Conservation (phyloP, 1,140 invertebrate species). For the Rhyzopertha dominica region DNA sequence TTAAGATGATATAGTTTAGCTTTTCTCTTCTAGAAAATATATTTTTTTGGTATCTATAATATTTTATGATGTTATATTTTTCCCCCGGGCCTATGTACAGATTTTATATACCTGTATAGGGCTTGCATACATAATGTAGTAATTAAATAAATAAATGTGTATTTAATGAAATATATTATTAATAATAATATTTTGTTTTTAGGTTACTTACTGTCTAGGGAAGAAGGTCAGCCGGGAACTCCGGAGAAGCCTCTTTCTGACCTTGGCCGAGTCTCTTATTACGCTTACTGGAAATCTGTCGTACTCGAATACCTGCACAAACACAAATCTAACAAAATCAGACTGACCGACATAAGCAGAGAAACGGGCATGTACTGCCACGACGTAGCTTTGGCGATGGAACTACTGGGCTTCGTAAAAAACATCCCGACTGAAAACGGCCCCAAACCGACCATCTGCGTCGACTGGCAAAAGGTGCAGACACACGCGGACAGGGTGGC, state of each 20-base stretch:
- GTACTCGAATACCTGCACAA: constrained; percentile 74
- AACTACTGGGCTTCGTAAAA: constrained; percentile 74
- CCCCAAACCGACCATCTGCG: constrained; percentile 55
- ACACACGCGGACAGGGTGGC: constrained; percentile 67
- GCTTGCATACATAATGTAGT: no score
- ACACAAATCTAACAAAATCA: constrained; percentile 54
- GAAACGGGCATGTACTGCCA: constrained; percentile 89
- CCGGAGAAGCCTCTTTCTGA: constrained; percentile 98
- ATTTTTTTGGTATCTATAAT: no score
- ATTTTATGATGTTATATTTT: no score
- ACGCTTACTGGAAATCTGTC: constrained; percentile 94
- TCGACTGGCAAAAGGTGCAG: constrained; percentile 82
- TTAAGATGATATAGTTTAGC: no score
- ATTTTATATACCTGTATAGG: no score
- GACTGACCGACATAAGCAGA: constrained; percentile 75
- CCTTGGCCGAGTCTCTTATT: constrained; percentile 89
- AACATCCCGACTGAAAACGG: constrained; percentile 52
- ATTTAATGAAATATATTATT: no score
- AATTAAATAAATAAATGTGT: no score
- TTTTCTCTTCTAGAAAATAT: no score
- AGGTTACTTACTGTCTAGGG: constrained; percentile 90
- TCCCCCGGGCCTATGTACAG: no score
- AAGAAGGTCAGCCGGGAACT: constrained; percentile 91
- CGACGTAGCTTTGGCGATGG: constrained; percentile 84
- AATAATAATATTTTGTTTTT: constrained; percentile 42